Conservation (phyloP, 2,888 invertebrate species). For the Danaus chrysippus region DNA sequence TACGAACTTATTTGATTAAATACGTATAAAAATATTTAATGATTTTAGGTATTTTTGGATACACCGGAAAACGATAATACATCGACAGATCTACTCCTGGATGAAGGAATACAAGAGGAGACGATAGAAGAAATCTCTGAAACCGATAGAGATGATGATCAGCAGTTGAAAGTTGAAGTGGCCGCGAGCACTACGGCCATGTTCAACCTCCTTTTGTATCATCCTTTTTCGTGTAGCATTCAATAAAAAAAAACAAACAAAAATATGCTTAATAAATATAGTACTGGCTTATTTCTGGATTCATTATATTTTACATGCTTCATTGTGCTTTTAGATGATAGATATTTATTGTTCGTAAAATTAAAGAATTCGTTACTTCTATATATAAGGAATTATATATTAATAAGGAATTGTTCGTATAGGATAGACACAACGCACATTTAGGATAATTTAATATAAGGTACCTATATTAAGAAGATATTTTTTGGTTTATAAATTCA, state of each 20-base stretch:
- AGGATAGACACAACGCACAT: conserved; percentile 1
- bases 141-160: conserved; percentile 12
- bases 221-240: conserved; percentile 64
- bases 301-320: too few species aligned
- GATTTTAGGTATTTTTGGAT: conserved; percentile 59
- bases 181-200: conserved; percentile 70
- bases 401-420: background rate
- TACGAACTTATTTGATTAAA: too few species aligned
- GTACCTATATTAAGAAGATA: background rate
- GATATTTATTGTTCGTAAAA: too few species aligned
- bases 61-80: conserved; percentile 51
- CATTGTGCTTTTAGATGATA: too few species aligned
- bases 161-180: conserved; percentile 58
- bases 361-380: too few species aligned
- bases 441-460: background rate
- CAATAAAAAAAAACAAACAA: conserved; percentile 40
- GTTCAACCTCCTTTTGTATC: conserved; percentile 64
- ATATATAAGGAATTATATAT: too few species aligned
- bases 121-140: conserved; percentile 32
- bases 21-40: background rate
- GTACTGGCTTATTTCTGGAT: too few species aligned
- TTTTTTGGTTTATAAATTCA: background rate
- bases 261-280: background rate
- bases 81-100: conserved; percentile 57
- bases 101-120: conserved; percentile 17